These are phyloP conservation scores for Drosophila paracracens DNA, from an alignment of 2,888 invertebrate species.

Conservation along the genomic window DNA sequence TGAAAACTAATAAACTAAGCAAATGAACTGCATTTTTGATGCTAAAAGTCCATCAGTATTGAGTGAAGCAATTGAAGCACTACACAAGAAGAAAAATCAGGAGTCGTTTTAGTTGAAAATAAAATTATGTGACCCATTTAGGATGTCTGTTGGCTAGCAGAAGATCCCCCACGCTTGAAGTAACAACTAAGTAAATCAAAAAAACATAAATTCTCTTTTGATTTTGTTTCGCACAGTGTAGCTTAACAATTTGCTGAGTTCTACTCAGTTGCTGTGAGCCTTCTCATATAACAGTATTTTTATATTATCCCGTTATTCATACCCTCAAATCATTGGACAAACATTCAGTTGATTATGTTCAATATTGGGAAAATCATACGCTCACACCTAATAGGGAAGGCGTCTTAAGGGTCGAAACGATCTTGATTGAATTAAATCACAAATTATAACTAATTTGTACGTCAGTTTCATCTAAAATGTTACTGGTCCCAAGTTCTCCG, in stretches of 20 bases:
- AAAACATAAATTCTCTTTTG: not conserved
- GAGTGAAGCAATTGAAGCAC: not conserved
- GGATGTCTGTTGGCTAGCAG: not conserved
- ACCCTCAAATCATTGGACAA: not conserved
- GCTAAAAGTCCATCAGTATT: conserved; percentile 2
- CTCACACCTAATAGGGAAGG: not conserved
- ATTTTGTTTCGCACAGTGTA: not conserved
- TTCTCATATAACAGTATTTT: not conserved
- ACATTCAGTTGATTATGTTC: not conserved
- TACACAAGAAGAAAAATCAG: not conserved
- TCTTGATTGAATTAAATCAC: not conserved
- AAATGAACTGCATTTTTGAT: conserved; percentile 39
- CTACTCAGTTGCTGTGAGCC: not conserved
- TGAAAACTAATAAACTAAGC: conserved; percentile 58
- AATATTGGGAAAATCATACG: not conserved
- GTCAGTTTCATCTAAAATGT: not conserved
- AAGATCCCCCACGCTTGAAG: not conserved
- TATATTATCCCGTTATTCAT: not conserved
- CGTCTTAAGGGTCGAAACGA: not conserved
- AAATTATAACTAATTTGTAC: not conserved
- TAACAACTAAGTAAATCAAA: not conserved
- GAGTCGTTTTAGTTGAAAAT: not conserved
- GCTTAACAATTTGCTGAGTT: not conserved
- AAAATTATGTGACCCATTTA: not conserved
- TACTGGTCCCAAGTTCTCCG: not conserved